phyloP scores from a whole-genome alignment of 2,888 invertebrate species.

The Hypolimnas misippus region DNA sequence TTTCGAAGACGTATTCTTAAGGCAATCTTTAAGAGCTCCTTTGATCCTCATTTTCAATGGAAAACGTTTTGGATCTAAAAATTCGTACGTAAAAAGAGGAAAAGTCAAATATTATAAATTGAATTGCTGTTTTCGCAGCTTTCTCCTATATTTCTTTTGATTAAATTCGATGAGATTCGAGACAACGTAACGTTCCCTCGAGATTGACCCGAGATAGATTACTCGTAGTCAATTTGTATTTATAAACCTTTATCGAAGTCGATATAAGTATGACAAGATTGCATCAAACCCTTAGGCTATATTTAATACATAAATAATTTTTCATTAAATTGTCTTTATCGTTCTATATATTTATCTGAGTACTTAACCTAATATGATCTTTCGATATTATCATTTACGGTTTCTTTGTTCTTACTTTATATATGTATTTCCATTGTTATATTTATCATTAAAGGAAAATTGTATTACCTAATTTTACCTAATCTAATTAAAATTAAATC shows the following conservation, averaged over 20 bases:
- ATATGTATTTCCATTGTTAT: no score
- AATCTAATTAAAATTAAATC: no score
- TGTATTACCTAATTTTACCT: no score
- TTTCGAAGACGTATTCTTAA: constrained; percentile 20
- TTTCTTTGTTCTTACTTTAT: no score
- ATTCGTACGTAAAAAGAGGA: constrained; percentile 22
- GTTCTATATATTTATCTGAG: no score
- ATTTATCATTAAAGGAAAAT: no score
- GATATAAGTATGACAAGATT: background rate
- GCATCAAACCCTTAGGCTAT: background rate
- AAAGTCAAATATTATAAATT: constrained; percentile 41
- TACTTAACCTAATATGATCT: no score
- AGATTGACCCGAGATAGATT: constrained; percentile 41
- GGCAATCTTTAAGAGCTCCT: constrained; percentile 24
- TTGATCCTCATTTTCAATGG: constrained; percentile 27
- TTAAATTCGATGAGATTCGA: constrained; percentile 43
- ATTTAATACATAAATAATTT: constrained; percentile 4
- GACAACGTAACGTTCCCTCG: constrained; percentile 37
- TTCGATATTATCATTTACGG: no score
- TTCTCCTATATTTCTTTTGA: constrained; percentile 40
- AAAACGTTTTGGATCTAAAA: constrained; percentile 28
- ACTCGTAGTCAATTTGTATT: constrained; percentile 44
- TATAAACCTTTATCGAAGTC: constrained; percentile 38
- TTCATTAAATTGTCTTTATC: background rate
- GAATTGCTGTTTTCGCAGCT: constrained; percentile 39